Base-by-base conservation (phyloP, 2,797 vertebrate genomes). In the Anguilla anguilla region DNA sequence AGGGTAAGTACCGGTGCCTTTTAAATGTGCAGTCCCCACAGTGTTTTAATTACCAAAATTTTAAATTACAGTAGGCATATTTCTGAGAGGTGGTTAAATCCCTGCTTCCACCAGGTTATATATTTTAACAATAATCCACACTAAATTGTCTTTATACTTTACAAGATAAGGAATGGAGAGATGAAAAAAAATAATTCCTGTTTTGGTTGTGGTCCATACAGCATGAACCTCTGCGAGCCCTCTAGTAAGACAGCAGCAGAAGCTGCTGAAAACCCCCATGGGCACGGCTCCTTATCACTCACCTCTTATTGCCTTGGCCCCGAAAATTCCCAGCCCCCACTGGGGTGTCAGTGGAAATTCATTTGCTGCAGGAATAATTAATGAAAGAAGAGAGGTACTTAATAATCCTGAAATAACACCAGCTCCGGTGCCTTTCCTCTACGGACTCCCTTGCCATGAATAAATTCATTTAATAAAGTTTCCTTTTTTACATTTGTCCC, bases 301-400 rank as follows among this genome's bases (percentile, higher is more conserved):
- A 35, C 61, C 64, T 69, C 64, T 85, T 85, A 85, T 64, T 69
- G 59, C 35, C 59, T 69, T 22, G 19, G 35, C 57, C 57, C 84
- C 84, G 59, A 51, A 85, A 43, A 31, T 61, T 43, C 59, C 13
- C 3, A 15, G 31, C 22, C 31, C 61, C 61, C 5, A 43, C 84
- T 46, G 84, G 17, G 84, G 57, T 46, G 84, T 51, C 31, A 85
- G 59, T 46, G 28, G 39, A 85, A 85, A 85, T 85, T 67, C 49
- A 64, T 67, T 85, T 67, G 39, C 84, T 43, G 84, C 84, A 67
- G 22, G 39, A 46, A 43, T 85, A 85, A 85, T 85, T 85, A 85
- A 67, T 69, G 59, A 17, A 6, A 46, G 57, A 64, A 43, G 7
- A 35, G 28, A 85, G 19, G 59, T 85, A 22, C 84, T 69, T 39